Evolutionary conservation across 2,797 vertebrate species (phyloP), one percentile per base, ranked within the genome.

Genomic region (Gymnoscopelus braueri): DNA sequence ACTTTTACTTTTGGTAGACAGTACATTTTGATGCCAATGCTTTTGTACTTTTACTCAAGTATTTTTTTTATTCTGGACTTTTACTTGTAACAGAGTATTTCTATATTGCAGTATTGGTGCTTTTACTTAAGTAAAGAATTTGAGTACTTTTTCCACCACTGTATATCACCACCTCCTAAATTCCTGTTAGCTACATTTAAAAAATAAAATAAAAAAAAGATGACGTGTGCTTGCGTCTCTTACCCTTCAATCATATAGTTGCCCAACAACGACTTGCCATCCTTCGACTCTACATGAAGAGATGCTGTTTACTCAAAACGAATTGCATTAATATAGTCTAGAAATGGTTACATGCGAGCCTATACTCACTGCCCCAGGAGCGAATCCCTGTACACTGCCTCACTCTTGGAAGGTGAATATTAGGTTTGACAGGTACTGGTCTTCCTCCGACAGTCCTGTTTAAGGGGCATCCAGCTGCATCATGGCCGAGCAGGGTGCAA

Each of bases 241-340:
- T 81, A 93, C 89, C 89, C 75, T 71, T 67, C 77, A 32, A 70
- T 68, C 32, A 78, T 48, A 71, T 79, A 72, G 72, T 59, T 68
- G 67, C 77, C 72, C 50, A 87, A 15, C 50, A 87, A 15, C 55
- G 79, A 9, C 29, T 61, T 82, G 29, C 59, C 52, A 1, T 88
- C 80, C 59, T 50, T 75, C 58, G 77, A 68, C 39, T 78, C 91
- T 93, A 47, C 51, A 85, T 86, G 82, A 5, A 81, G 39, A 68
- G 62, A 51, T 11, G 51, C 23, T 2, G 57, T 29, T 69, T 48
- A 73, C 5, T 26, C 11, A 23, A 44, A 44, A 44, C 39, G 39
- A 44, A 44, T 44, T 44, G 39, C 10, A 44, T 10, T 8, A 10
- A 39, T 1, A 9, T 3, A 1, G 8, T 44, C 1, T 44, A 44